These are phyloP conservation scores for Corapipo altera DNA, from an alignment of 2,113 vertebrate species.

Conservation along the genomic window DNA sequence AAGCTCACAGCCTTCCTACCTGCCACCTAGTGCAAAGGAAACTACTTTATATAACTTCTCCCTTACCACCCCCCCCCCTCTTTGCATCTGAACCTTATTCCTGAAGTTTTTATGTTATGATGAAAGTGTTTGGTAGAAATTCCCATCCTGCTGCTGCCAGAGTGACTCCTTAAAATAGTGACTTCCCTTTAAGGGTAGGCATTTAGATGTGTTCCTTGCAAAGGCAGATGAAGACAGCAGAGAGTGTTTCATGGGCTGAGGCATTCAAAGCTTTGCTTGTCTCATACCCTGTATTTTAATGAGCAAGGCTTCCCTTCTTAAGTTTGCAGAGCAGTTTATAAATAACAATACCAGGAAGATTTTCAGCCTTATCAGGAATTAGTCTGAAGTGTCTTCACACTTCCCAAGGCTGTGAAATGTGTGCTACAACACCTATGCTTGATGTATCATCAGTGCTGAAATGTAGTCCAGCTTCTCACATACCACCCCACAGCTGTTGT, in stretches of 20 bases:
- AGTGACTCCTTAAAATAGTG: slow-evolving; percentile 31
- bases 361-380: neutral
- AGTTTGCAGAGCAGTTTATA: neutral
- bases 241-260: neutral
- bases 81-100: neutral
- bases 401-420: neutral
- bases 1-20: neutral
- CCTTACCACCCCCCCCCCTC: neutral
- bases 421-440: rapidly evolving
- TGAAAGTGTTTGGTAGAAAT: neutral
- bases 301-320: neutral
- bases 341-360: neutral
- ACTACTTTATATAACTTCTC: neutral
- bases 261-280: neutral
- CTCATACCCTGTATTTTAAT: neutral
- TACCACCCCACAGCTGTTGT: neutral
- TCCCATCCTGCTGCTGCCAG: neutral
- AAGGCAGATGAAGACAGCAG: slow-evolving; percentile 10
- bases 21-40: neutral
- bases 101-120: neutral
- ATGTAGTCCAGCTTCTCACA: neutral
- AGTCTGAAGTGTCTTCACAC: neutral
- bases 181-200: slow-evolving; percentile 49
- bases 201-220: neutral
- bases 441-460: neutral